Evolutionary conservation across 2,113 vertebrate species (phyloP), one percentile per base, ranked within the genome.

Genomic region (Aspidoscelis tigris): DNA sequence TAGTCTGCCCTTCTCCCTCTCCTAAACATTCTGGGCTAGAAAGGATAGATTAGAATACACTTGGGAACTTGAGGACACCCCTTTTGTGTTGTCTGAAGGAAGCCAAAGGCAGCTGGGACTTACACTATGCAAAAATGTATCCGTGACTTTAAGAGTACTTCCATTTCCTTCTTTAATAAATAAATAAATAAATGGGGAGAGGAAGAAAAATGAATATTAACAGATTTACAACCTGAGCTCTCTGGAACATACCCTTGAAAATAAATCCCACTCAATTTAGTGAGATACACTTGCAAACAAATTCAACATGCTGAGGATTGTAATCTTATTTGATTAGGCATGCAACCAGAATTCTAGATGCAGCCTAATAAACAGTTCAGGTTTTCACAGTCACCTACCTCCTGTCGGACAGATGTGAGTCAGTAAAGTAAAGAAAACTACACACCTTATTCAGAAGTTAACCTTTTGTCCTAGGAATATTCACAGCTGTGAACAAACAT

Each of bases 21-120:
- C 33, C 33, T 33, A 33, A 33, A 33, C 33, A 33, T 33, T 33
- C 33, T 33, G 33, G 33, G 33, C 33, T 33, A 33, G 33, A 33
- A 33, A 33, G 33, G 33, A 33, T 33, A 33, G 33, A 33, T 33
- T 50, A 50, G 47, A 50, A 50, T 50, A 61, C 58, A 61, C 18
- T 2, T 61, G 12, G 14, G 58, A 16, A 16, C 18, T 61, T 1
- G 33, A 61, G 58, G 18, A 3, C 18, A 61, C 18, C 14, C 18
- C 4, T 61, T 18, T 16, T 61, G 58, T 18, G 3, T 1, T 44
- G 84, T 22, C 88, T 79, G 64, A 85, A 83, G 65, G 74, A 90
- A 85, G 84, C 86, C 89, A 90, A 87, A 91, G 92, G 71, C 84
- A 78, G 86, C 84, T 1, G 10, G 16, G 24, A 21, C 10, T 0